Evolutionary conservation across 2,888 invertebrate genomes (phyloP).

Genomic region (Sesamia inferens): DNA sequence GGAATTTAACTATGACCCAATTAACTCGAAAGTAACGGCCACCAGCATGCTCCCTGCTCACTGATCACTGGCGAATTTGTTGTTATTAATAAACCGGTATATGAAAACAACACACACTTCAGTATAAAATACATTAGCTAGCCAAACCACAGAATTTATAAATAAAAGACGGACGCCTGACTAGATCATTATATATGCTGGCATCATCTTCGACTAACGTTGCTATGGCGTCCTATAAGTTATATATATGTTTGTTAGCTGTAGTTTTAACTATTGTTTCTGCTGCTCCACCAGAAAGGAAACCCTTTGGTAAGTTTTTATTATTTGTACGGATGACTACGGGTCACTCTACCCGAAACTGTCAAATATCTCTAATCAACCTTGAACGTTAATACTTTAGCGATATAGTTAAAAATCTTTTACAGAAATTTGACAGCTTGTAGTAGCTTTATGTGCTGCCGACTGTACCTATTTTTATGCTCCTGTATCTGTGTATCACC

Average conservation of each 20-base stretch:
- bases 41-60: not conserved
- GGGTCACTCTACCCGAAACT: no score
- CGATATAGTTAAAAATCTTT: no score
- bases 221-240: constrained; percentile 23
- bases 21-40: no score
- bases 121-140: not conserved
- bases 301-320: constrained; percentile 33
- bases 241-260: constrained; percentile 29
- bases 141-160: constrained; percentile 12
- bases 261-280: constrained; percentile 28
- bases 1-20: not conserved
- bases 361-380: no score
- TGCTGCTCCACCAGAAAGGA: constrained; percentile 27
- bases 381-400: no score
- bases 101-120: not conserved
- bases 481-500: not conserved
- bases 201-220: constrained; percentile 15
- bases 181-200: constrained; percentile 3
- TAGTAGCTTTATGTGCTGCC: no score
- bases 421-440: no score
- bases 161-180: constrained; percentile 1
- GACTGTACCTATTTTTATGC: not conserved
- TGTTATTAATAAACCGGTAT: constrained; percentile 1
- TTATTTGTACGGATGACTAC: not conserved
- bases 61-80: not conserved